These are phyloP conservation scores for Calypte anna DNA, from an alignment of 2,113 vertebrate genomes.

Conservation along the genomic window DNA sequence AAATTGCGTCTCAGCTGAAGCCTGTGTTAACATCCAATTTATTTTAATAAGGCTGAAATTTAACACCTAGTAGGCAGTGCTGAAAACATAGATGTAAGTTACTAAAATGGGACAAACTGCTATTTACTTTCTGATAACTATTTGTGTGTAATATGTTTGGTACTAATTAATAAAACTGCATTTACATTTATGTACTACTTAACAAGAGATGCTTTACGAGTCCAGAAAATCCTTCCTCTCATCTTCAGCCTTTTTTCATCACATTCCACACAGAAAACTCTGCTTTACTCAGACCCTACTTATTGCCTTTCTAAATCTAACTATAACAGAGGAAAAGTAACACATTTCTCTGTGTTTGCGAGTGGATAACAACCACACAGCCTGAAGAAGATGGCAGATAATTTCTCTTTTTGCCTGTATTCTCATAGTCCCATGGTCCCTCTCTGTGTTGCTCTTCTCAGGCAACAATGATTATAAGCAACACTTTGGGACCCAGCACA, in stretches of 20 bases:
- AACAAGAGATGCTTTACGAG: not conserved
- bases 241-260: not conserved
- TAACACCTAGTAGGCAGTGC: not conserved
- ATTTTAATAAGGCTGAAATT: constrained; percentile 25
- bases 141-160: not conserved
- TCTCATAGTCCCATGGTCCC: not conserved
- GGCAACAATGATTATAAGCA: not conserved
- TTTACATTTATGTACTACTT: not conserved
- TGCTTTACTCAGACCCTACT: not conserved
- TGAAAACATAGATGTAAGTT: not conserved
- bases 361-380: not conserved
- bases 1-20: not conserved
- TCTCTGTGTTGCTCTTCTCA: not conserved
- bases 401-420: fast-evolving
- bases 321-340: fast-evolving
- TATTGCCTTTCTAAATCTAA: not conserved
- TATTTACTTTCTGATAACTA: not conserved
- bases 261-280: not conserved
- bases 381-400: fast-evolving
- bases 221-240: not conserved
- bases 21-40: constrained; percentile 16
- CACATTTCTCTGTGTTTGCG: fast-evolving
- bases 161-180: not conserved
- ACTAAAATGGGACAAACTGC: not conserved
- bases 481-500: not conserved